phyloP scores from a whole-genome alignment of 30 jellyfish, hydroid and myxozoan genomes.

The Cassiopea xamachana region DNA sequence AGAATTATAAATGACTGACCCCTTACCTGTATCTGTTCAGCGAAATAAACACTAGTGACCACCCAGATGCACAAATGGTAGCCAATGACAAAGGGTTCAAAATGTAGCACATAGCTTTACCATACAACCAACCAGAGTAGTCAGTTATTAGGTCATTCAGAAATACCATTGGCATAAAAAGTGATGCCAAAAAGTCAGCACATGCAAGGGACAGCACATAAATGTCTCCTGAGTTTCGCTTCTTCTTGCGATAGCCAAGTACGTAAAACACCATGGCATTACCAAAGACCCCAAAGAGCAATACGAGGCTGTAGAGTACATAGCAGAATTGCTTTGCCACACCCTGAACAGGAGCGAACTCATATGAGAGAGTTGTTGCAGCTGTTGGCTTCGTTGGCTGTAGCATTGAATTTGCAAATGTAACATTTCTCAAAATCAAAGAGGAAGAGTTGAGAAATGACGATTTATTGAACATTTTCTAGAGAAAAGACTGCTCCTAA shows the following conservation, averaged over 20 bases:
- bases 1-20: neutral
- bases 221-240: constrained; percentile 42
- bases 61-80: constrained; percentile 33
- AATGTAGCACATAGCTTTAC: constrained; percentile 60
- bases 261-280: constrained; percentile 63
- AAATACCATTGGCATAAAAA: constrained; percentile 53
- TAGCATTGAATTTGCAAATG: neutral
- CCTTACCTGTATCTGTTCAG: constrained; percentile 56
- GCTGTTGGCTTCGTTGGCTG: neutral
- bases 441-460: neutral
- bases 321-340: constrained; percentile 20
- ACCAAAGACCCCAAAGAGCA: constrained; percentile 62
- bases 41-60: constrained; percentile 58
- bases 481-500: too few species aligned
- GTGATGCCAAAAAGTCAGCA: constrained; percentile 56
- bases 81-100: constrained; percentile 35
- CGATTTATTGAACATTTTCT: neutral
- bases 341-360: neutral
- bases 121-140: constrained; percentile 51
- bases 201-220: constrained; percentile 46
- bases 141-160: constrained; percentile 34
- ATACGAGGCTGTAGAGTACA: constrained; percentile 25
- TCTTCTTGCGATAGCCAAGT: constrained; percentile 56
- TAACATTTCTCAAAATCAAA: neutral
- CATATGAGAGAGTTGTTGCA: neutral